Base-by-base conservation (phyloP, 2,113 vertebrate genomes). In the Alethe castanea region DNA sequence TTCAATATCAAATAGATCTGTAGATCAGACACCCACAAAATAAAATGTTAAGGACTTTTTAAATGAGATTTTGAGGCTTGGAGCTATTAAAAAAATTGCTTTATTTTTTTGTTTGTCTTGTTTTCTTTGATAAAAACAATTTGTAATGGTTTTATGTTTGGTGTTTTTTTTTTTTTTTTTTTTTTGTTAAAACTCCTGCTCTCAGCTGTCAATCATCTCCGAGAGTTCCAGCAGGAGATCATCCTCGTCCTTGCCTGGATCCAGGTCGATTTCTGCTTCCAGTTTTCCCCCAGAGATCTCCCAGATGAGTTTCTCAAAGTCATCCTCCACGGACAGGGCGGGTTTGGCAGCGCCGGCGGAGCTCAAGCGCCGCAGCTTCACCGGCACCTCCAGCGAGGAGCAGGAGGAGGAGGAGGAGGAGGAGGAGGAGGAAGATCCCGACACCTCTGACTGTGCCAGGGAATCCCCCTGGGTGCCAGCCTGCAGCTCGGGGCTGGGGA, bases 201-300 rank as follows among this genome's bases (percentile, higher is more conserved):
- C 95, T 98, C 97, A 99, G 96, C 98, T 99, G 96, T 99, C 99
- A 45, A 99, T 99, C 99, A 99, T 99, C 91, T 99, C 98, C 0
- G 99, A 99, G 1, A 99, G 98, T 94, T 99, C 99, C 92, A 99
- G 97, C n/a, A 99, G 97, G 56, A 99, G 98, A 73, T 99, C 99
- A 4, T 99, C 99, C 92, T 99, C 99, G 26, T 98, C 99, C 15
- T 99, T 99, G 29, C 98, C 98, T 0, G 99, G 98, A 76, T 99
- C 99, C 90, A 99, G 92, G 78, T 99, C 98, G 18, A 99, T 98
- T 19, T 99, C 99, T 10, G 97, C 98, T 91, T 99, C 99, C 81
- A 99, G 95, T 70, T 98, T 98, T 71, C 99, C 99, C 60, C 98
- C 98, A 0, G 98, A 99, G 97, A 99, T 99, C 95, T 99, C 99